phyloP scores from a whole-genome alignment of 37 sponge, comb jelly and placozoan genomes.

The Ianthella basta region DNA sequence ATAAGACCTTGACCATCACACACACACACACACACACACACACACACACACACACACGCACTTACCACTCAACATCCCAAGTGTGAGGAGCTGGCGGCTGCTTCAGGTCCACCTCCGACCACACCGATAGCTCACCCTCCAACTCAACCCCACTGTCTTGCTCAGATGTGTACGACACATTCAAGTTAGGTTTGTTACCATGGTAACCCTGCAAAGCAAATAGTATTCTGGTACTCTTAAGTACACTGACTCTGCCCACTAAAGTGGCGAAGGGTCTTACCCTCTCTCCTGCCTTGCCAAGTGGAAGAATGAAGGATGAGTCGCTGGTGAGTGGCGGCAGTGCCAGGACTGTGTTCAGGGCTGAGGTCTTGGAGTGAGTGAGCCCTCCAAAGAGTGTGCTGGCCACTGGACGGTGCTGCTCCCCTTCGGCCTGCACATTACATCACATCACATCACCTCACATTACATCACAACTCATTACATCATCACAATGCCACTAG shows the following conservation, averaged over 20 bases:
- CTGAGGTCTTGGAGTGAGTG: conserved; percentile 36
- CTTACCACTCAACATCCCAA: not conserved
- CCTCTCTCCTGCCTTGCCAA: not conserved
- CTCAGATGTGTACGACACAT: too few species aligned
- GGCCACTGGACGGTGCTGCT: not conserved
- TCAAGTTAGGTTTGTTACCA: too few species aligned
- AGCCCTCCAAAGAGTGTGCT: conserved; percentile 57
- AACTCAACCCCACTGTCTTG: conserved; percentile 4
- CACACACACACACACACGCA: not conserved
- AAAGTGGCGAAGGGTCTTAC: too few species aligned
- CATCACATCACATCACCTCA: not conserved
- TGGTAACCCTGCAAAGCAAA: too few species aligned
- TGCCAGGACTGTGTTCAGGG: conserved; percentile 29
- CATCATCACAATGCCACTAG: too few species aligned
- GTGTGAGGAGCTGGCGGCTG: not conserved
- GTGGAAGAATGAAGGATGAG: not conserved
- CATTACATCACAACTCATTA: too few species aligned
- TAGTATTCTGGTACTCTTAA: too few species aligned
- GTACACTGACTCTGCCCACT: too few species aligned
- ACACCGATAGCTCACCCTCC: conserved; percentile 8
- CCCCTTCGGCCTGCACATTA: not conserved
- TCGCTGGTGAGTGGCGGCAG: conserved; percentile 46
- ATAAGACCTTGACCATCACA: not conserved
- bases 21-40: not conserved
- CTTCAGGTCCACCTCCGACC: not conserved